Percentiles rank a stretch among this genome's conserved stretches.
phyloP scores from a whole-genome alignment of 2,888 invertebrate species.

The Melipona beecheii region DNA sequence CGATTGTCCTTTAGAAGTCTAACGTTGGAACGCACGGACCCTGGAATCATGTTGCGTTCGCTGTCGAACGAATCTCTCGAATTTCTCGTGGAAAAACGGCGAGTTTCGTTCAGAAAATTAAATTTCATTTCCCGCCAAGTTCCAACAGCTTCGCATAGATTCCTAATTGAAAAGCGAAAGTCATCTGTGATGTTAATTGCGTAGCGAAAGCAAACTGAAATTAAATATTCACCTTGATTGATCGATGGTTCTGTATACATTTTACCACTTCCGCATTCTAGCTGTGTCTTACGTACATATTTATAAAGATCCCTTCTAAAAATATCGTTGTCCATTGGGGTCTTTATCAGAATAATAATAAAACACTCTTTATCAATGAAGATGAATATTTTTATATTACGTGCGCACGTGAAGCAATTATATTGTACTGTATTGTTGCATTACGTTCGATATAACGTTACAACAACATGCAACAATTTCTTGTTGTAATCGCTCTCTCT shows the following conservation, averaged over 20 bases:
- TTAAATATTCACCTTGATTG: background rate
- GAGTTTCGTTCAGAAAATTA: slow-evolving; percentile 1
- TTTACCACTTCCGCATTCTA: background rate
- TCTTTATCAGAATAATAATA: background rate
- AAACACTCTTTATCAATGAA: background rate
- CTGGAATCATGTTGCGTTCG: slow-evolving; percentile 59
- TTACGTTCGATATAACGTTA: too few relatives aligned
- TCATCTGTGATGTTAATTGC: background rate
- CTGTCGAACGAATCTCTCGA: slow-evolving; percentile 26
- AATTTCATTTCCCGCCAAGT: background rate
- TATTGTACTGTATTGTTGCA: background rate
- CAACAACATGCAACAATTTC: background rate
- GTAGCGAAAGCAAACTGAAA: background rate
- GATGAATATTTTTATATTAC: background rate
- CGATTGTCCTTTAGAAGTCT: slow-evolving; percentile 59
- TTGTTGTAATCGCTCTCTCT: background rate
- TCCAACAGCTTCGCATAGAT: background rate
- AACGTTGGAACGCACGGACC: slow-evolving; percentile 54
- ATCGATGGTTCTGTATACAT: background rate
- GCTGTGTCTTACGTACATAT: background rate
- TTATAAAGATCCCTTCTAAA: slow-evolving; percentile 3
- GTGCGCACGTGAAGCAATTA: background rate
- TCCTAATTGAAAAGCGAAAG: background rate
- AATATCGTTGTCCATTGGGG: background rate
- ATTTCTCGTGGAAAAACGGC: background rate